phyloP scores from a whole-genome alignment of 2,797 vertebrate species.

The Spheniscus humboldti region DNA sequence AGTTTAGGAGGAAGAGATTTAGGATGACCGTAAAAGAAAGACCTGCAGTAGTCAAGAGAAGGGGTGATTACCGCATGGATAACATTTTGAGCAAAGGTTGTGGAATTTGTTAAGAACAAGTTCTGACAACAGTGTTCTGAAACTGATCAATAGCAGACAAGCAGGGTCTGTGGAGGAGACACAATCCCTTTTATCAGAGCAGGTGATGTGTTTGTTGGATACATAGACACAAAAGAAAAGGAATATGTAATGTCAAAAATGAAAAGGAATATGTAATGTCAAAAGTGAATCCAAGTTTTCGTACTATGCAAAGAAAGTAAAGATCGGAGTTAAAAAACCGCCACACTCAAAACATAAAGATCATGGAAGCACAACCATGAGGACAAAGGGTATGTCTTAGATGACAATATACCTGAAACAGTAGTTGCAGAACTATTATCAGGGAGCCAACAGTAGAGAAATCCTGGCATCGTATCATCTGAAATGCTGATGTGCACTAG shows the following conservation, averaged over 20 bases:
- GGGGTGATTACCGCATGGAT: conserved; percentile 48
- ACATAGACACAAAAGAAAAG: background rate
- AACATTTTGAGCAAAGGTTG: conserved; percentile 41
- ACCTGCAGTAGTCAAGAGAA: conserved; percentile 21
- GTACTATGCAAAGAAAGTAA: background rate
- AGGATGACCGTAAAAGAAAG: conserved; percentile 31
- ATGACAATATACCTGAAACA: background rate
- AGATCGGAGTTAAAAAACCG: background rate
- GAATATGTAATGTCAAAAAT: background rate
- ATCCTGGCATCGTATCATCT: background rate
- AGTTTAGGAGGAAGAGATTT: conserved; percentile 51
- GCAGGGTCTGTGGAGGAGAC: background rate
- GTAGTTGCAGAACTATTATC: background rate
- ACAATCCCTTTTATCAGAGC: background rate
- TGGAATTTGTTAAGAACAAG: conserved; percentile 39
- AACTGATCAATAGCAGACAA: conserved; percentile 9
- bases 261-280: background rate
- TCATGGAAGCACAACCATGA: background rate
- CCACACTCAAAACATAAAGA: background rate
- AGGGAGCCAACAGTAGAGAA: background rate
- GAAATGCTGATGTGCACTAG: background rate
- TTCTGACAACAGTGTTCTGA: background rate
- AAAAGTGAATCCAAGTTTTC: background rate
- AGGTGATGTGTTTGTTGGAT: background rate
- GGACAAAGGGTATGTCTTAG: background rate